Evolutionary conservation across 2,113 vertebrate genomes (phyloP), one percentile per base, ranked within the genome.

Genomic region (Alligator sinensis): DNA sequence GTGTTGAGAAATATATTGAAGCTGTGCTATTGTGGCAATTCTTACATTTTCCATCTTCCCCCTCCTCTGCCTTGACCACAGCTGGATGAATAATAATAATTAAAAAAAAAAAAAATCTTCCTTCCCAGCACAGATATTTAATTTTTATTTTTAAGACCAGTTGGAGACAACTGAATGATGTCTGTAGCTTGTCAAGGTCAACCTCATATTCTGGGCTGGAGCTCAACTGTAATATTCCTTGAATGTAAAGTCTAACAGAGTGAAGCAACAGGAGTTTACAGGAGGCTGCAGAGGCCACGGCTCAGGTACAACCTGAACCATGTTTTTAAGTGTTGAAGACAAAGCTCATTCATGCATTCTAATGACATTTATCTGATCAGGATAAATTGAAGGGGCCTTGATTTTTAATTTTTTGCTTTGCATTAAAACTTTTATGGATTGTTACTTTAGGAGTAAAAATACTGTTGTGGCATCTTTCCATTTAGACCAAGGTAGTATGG

Each of bases 121-220:
- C 30, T 82, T 87, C 60, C 16, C 34, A 61, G 17, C 54, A 70
- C 80, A 64, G 4, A 34, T n/a, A 70, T 3, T 75, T 82, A 70
- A 89, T 82, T 91, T 90, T 76, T 62, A 10, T 66, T 80, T 92
- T 85, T 11, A 87, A 90, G 90, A 76, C 27, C 8, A 80, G 34
- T 18, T 0, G 0, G 24, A 77, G 63, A 75, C 89, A 89, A 63
- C 7, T 79, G 63, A 87, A 89, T 81, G 66, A 86, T 74, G 55
- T 34, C 59, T 90, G 61, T 6, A 84, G 59, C 25, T 66, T 59
- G 55, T 61, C 76, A 92, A 94, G 86, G 88, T 80, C 88, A 87
- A 63, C 81, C 22, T 38, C 54, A 54, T 34, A 28, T 16, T 25
- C 47, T 24, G 68, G 47, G 57, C 57, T 68, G 30, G 78, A 89